Evolutionary conservation across 2,888 invertebrate genomes (phyloP).

Genomic region (Stramonita haemastoma): DNA sequence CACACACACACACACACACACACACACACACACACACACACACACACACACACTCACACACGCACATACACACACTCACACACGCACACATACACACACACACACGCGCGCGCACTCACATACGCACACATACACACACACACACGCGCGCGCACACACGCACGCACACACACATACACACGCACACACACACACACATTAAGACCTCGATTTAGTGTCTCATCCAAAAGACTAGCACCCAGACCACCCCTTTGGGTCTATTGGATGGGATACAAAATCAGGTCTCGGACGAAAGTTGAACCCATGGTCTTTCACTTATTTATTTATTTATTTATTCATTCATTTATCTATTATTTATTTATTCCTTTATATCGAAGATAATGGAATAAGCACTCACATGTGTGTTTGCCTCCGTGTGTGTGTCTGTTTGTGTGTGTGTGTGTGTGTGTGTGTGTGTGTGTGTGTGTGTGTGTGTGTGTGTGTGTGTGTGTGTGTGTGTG

Average conservation of each 20-base stretch:
- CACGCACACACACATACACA: conserved; percentile 25
- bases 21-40: not conserved
- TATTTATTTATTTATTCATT: no score
- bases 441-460: not conserved
- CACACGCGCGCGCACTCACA: not conserved
- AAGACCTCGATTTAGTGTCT: not conserved
- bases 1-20: not conserved
- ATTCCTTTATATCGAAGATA: no score
- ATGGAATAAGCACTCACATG: no score
- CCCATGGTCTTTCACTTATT: not conserved
- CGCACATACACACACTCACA: not conserved
- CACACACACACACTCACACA: not conserved
- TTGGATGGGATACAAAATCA: not conserved
- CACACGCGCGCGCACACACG: not conserved
- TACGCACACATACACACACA: conserved; percentile 22
- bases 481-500: not conserved
- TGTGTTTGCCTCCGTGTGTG: not conserved
- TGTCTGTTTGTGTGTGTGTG: not conserved
- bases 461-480: not conserved
- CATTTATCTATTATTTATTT: no score
- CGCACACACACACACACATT: conserved; percentile 22
- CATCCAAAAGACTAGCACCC: not conserved
- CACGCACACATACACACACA: not conserved
- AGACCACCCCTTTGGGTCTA: not conserved
- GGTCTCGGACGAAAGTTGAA: not conserved